Evolutionary conservation across 2,888 invertebrate species (phyloP).

Genomic region (Amiota mariae): DNA sequence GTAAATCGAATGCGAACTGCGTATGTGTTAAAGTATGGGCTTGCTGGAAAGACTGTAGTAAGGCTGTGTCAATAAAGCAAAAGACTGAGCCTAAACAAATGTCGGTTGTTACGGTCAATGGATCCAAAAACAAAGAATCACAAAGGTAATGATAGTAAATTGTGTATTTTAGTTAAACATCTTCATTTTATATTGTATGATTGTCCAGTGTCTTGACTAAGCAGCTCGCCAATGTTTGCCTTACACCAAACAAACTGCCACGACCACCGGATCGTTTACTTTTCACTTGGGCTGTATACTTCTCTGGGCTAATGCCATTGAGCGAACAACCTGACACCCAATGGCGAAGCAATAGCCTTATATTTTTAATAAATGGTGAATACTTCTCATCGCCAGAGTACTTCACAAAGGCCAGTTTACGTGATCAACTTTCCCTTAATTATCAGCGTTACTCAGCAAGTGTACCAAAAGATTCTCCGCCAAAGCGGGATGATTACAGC

Average conservation of each 20-base stretch:
- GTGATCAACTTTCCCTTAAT: conserved; percentile 59
- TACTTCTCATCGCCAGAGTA: conserved; percentile 81
- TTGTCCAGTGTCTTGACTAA: conserved; percentile 48
- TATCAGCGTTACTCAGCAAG: conserved; percentile 58
- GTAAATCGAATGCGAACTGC: conserved; percentile 74
- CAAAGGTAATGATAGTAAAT: conserved; percentile 34
- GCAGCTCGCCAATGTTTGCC: conserved; percentile 44
- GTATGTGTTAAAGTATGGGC: conserved; percentile 73
- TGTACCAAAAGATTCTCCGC: conserved; percentile 44
- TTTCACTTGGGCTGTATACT: conserved; percentile 88
- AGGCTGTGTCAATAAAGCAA: conserved; percentile 34
- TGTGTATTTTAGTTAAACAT: not conserved
- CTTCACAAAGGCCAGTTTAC: conserved; percentile 61
- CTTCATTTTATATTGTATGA: not conserved
- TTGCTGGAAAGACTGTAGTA: conserved; percentile 37
- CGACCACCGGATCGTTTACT: conserved; percentile 76
- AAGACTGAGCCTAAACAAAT: conserved; percentile 44
- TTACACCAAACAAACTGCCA: conserved; percentile 49
- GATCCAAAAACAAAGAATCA: conserved; percentile 37
- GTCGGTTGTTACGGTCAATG: not conserved
- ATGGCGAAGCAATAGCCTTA: conserved; percentile 75
- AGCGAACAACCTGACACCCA: conserved; percentile 52
- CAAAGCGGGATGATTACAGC: conserved; percentile 47
- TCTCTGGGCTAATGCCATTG: conserved; percentile 84
- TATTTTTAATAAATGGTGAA: conserved; percentile 91